Percentiles rank a stretch among this genome's conserved stretches.
These are phyloP conservation scores for Hippoglossus hippoglossus DNA, from an alignment of 2,797 vertebrate species.

Conservation along the genomic window DNA sequence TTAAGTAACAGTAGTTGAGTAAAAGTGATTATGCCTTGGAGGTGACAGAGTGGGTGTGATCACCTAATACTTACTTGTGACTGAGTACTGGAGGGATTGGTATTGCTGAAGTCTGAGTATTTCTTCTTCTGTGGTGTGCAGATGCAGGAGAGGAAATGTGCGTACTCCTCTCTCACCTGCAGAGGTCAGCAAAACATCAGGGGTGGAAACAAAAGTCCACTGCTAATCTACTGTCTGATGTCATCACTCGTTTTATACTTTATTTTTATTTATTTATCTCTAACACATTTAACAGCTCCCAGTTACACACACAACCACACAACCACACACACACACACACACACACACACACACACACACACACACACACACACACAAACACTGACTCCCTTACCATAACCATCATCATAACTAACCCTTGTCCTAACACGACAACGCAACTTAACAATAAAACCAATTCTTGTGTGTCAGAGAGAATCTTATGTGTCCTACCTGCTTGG, in stretches of 20 bases:
- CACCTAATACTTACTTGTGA: constrained; percentile 63
- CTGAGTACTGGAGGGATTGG: constrained; percentile 80
- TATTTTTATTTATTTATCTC: no score
- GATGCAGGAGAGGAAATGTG: constrained; percentile 74
- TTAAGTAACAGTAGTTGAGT: no score
- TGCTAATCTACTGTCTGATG: not conserved
- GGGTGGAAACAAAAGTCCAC: not conserved
- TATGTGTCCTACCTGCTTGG: constrained; percentile 83
- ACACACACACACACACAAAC: no score
- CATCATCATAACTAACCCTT: not conserved
- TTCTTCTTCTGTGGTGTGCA: constrained; percentile 75
- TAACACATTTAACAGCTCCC: no score
- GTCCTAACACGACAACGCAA: no score
- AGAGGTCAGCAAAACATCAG: constrained; percentile 58
- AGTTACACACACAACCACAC: no score
- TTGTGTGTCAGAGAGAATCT: not conserved
- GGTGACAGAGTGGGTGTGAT: not conserved
- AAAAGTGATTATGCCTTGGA: not conserved
- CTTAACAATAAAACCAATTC: no score
- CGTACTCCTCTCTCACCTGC: constrained; percentile 91
- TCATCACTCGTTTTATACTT: not conserved
- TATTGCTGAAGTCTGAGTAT: constrained; percentile 84
- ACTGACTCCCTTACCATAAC: not conserved
- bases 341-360: no score
- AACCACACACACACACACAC: no score